A percentile compares a stretch with the other conserved stretches of the same genome.
Evolutionary conservation across 2,113 vertebrate species (phyloP).

Genomic region (Sardina pilchardus): DNA sequence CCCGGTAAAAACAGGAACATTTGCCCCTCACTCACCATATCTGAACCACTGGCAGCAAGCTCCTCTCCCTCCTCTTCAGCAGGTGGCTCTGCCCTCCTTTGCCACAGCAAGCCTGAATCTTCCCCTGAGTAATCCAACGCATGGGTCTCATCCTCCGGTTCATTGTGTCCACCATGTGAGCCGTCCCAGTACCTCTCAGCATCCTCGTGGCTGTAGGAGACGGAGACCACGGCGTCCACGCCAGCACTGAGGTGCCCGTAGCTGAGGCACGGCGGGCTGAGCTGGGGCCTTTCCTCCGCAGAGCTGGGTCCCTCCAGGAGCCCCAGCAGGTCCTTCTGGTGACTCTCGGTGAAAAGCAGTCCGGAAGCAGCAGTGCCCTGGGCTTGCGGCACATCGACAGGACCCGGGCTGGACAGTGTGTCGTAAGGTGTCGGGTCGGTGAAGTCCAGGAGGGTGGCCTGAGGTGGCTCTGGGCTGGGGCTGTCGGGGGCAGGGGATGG

Average conservation of each 20-base stretch:
- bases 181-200: slow-evolving; percentile 61
- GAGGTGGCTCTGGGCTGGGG: slow-evolving; percentile 25
- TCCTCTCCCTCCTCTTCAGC: slow-evolving; percentile 41
- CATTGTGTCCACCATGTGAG: slow-evolving; percentile 27
- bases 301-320: slow-evolving; percentile 73
- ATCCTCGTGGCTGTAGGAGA: slow-evolving; percentile 61
- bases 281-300: slow-evolving; percentile 24
- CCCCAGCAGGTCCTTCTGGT: slow-evolving; percentile 76
- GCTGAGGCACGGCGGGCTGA: slow-evolving; percentile 27
- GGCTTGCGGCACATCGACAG: not conserved
- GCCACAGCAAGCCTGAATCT: slow-evolving; percentile 54
- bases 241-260: slow-evolving; percentile 39
- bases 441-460: slow-evolving; percentile 21
- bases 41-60: slow-evolving; percentile 37
- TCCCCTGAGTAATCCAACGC: slow-evolving; percentile 57
- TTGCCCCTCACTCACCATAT: slow-evolving; percentile 55
- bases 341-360: slow-evolving; percentile 78
- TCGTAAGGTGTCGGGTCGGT: not conserved
- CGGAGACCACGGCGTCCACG: slow-evolving; percentile 66
- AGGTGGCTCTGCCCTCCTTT: slow-evolving; percentile 6
- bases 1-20: not conserved
- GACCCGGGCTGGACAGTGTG: not conserved
- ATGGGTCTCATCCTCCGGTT: slow-evolving; percentile 46
- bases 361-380: slow-evolving; percentile 63
- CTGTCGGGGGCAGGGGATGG: slow-evolving; percentile 18